Evolutionary conservation across 2,113 vertebrate genomes (phyloP), one percentile per base, ranked within the genome.

Genomic region (Cynoglossus semilaevis): DNA sequence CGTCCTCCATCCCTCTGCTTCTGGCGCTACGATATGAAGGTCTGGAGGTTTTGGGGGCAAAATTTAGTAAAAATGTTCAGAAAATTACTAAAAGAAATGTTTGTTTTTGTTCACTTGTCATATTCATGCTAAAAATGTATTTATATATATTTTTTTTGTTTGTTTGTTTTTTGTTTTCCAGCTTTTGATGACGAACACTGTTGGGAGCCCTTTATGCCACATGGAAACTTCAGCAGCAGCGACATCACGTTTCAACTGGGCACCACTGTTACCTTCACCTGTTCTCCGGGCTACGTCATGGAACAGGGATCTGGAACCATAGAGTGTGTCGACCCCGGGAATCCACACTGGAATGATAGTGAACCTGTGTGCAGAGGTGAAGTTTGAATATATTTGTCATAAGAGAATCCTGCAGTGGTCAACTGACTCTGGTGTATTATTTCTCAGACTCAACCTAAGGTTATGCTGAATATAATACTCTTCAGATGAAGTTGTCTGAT

Each of bases 341-440:
- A 94, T 55, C 95, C 95, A 18, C 94, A 92, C 83, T 96, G 95
- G 95, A 96, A 96, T 1, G 93, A 94, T 74, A 95, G 91, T 1
- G 95, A 96, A 43, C 95, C 95, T 3, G 91, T 93, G 60, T 96
- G 95, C 83, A 92, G 81, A 89, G 95, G 95, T 95, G 41, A 2
- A 9, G 19, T 36, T 59, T 29, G 22, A 29, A 29, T 2, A 29
- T 6, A 29, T 29, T 29, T 29, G 22, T 29, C 22, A 29, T 29
- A 4, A 29, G 22, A 29, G 22, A 29, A 6, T 29, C 22, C 22
- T 29, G n/a, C n/a, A n/a, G n/a, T n/a, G n/a, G n/a, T n/a, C n/a
- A n/a, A n/a, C 22, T 4, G 22, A 29, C 22, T 29, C 6, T 6
- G 6, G 22, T n/a, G n/a, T n/a, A 6, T 29, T 29, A 2, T 29